Base-by-base conservation (phyloP, 1,140 invertebrate genomes). In the Sminthurides bifidus region DNA sequence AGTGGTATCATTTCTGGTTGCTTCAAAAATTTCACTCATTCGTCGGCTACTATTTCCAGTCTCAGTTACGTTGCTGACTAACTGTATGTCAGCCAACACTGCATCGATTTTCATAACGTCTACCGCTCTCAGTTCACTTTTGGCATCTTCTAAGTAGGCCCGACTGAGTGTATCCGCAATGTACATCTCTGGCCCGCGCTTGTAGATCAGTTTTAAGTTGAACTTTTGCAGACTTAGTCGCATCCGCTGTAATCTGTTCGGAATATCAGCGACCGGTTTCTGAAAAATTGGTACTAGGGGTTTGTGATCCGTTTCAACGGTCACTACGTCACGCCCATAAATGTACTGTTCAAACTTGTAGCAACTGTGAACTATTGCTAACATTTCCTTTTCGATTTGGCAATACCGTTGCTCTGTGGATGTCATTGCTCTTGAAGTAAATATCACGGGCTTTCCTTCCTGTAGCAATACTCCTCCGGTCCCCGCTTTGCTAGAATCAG, bases 301-400 rank as follows among this genome's bases (percentile, higher is more conserved):
- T 46, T 70, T 67, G 50, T 70, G 67, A 54, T 72, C 69, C 2
- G 66, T 70, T 15, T 67, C 37, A 12, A 55, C 53, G 8, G 66
- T 52, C 4, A 46, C 54, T 29, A 68, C 56, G 26, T 50, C 49
- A 19, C 56, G 60, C 6, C 68, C 70, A 65, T 71, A 70, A 14
- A 73, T 58, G 57, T 69, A 73, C 30, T 70, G 59, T 63, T 68
- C 66, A 67, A 71, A 75, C 58, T 67, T 68, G 49, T 68, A 57
- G 57, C 40, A 66, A 26, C 60, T 65, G 66, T 65, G 68, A 30
- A 59, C 57, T 10, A 73, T 66, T 44, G 67, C 68, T 31, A 72
- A 56, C 12, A 68, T 59, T 63, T 75, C 71, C 49, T 73, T 74
- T 60, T 76, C 72, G 19, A 73, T 75, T 56, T 70, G 67, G 14